Base-by-base conservation (phyloP, 2,888 invertebrate species). In the Ectemnius lituratus region DNA sequence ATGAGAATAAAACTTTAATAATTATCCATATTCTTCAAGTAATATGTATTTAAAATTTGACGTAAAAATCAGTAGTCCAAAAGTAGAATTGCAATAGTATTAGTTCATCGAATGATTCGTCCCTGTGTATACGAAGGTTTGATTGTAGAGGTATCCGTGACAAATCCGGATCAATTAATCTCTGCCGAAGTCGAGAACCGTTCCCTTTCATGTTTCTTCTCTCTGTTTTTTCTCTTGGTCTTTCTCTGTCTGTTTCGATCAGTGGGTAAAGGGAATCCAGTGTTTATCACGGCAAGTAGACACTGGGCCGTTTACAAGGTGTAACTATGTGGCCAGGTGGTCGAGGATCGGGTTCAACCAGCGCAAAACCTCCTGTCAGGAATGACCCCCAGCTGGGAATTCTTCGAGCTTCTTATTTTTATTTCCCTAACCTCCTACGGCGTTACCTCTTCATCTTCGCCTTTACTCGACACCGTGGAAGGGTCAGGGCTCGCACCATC, bases 371-470 rank as follows among this genome's bases (percentile, higher is more conserved):
- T 82, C 82, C 80, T 81, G 79, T 85, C 84, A 78, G 79, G 76
- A 81, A 82, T 82, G 86, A 86, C 85, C 87, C 86, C 88, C 88
- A 86, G 84, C 88, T 87, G 88, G 70, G 87, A 84, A 82, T 84
- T 83, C 82, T 73, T 71, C 81, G 72, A 77, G 78, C 82, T 83
- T 80, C 79, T 85, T 86, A 82, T 81, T 85, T 86, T 76, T 81
- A 72, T 83, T 79, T 79, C 84, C 80, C 85, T 83, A 86, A 78
- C 88, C 88, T 85, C 88, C 88, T 88, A 87, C 79, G 75, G 87
- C 81, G 86, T 88, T 88, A 88, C 87, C 87, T 88, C 88, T 88
- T 88, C 88, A 88, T 88, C 85, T 86, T 84, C 78, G 66, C 69
- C 60, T 67, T 64, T 62, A 27, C 76, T 60, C 67, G 67, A 47